phyloP scores from a whole-genome alignment of 2,888 invertebrate species.

The Leuctra nigra region DNA sequence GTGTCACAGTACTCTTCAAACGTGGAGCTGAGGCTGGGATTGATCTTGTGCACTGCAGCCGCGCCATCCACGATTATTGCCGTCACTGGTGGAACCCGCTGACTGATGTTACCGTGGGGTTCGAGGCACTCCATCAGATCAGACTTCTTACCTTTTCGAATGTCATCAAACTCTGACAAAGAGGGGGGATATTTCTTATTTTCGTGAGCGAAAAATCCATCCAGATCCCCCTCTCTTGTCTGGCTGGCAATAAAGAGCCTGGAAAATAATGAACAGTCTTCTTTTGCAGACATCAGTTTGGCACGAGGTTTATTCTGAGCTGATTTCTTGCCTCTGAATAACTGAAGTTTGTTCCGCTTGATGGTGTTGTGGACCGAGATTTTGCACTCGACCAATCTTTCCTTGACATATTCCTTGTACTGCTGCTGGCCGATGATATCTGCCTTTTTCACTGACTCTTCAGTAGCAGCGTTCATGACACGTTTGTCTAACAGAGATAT shows the following conservation, averaged over 20 bases:
- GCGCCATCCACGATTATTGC: not conserved
- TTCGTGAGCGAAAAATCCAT: constrained; percentile 20
- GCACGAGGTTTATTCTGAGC: not conserved
- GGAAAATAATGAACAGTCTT: constrained; percentile 15
- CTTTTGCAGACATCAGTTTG: constrained; percentile 13
- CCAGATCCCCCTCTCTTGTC: constrained; percentile 22
- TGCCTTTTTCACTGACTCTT: not conserved
- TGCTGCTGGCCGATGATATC: constrained; percentile 3
- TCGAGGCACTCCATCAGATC: not conserved
- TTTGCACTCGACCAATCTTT: constrained; percentile 10
- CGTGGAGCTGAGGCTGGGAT: not conserved
- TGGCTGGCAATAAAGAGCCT: constrained; percentile 20
- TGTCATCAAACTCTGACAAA: not conserved
- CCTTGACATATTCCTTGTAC: constrained; percentile 15
- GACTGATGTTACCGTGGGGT: not conserved
- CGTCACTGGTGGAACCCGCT: not conserved
- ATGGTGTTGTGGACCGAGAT: constrained; percentile 18
- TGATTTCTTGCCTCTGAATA: constrained; percentile 18
- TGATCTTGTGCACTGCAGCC: not conserved
- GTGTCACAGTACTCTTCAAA: not conserved
- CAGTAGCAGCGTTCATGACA: not conserved
- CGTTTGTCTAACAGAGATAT: not conserved
- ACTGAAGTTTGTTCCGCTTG: constrained; percentile 9
- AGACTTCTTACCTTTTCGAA: not conserved
- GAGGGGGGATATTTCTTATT: not conserved